Conservation (phyloP, 2,797 vertebrate species). For the Clarias fuscus region DNA sequence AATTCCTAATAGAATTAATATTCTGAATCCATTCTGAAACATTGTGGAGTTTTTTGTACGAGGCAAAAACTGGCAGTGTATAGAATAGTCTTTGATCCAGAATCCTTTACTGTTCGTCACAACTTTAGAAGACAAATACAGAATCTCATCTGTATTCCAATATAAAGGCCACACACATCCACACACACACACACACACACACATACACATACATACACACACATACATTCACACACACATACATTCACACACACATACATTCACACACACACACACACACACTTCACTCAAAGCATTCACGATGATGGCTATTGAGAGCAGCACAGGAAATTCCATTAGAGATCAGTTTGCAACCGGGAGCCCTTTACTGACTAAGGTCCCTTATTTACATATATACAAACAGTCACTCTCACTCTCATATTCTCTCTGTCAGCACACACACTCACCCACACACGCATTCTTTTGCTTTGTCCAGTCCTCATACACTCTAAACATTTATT, state of each 20-base stretch:
- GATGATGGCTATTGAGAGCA: constrained; percentile 42
- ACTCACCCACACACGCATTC: neutral
- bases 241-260: neutral
- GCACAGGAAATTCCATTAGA: constrained; percentile 56
- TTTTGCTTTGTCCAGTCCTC: neutral
- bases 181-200: neutral
- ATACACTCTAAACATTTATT: neutral
- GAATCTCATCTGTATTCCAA: neutral
- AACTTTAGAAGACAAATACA: neutral
- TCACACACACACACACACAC: neutral
- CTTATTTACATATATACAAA: constrained; percentile 28
- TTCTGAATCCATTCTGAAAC: neutral
- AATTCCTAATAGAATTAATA: neutral
- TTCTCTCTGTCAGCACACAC: neutral
- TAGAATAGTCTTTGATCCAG: neutral
- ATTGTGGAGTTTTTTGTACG: neutral
- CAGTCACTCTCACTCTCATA: constrained; percentile 3
- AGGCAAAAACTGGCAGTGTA: neutral
- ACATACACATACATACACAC: neutral
- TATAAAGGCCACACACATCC: neutral
- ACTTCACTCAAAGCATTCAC: neutral
- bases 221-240: neutral
- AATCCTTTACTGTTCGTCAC: neutral
- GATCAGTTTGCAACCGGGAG: constrained; percentile 40
- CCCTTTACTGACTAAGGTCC: constrained; percentile 25